A percentile compares a stretch with the other conserved stretches of the same genome.
Evolutionary conservation across 2,797 vertebrate species (phyloP).

Genomic region (Falco concolor): DNA sequence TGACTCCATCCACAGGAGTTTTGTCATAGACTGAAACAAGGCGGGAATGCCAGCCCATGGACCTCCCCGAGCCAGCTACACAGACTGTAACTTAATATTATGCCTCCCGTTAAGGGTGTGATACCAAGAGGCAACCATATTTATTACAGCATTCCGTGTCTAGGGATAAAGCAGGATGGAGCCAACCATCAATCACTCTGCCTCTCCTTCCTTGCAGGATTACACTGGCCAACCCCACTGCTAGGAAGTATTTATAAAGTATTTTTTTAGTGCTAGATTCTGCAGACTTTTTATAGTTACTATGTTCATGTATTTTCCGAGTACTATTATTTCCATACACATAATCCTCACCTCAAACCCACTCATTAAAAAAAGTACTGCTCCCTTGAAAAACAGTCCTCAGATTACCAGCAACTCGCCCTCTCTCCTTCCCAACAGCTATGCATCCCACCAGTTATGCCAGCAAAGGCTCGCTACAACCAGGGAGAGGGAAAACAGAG

Average conservation of each 20-base stretch:
- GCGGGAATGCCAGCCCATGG: neutral
- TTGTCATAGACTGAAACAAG: neutral
- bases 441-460: neutral
- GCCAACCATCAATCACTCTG: slow-evolving; percentile 9
- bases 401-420: neutral
- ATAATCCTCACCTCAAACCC: slow-evolving; percentile 1
- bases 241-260: slow-evolving; percentile 18
- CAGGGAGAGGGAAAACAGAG: neutral
- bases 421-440: neutral
- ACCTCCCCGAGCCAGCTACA: neutral
- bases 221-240: neutral
- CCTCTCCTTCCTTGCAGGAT: slow-evolving; percentile 1
- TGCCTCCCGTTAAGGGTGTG: neutral
- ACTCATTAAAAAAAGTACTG: neutral
- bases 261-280: neutral
- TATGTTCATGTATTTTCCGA: neutral
- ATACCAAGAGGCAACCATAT: neutral
- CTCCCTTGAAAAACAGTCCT: neutral
- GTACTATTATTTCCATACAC: neutral
- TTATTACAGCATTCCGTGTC: neutral
- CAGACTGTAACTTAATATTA: neutral
- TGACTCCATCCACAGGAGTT: neutral
- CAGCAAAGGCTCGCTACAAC: neutral
- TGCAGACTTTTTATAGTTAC: neutral
- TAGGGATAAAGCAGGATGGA: slow-evolving; percentile 18